These are phyloP conservation scores for Cryptoprocta ferox DNA, from an alignment of 2,797 vertebrate genomes.

Conservation along the genomic window DNA sequence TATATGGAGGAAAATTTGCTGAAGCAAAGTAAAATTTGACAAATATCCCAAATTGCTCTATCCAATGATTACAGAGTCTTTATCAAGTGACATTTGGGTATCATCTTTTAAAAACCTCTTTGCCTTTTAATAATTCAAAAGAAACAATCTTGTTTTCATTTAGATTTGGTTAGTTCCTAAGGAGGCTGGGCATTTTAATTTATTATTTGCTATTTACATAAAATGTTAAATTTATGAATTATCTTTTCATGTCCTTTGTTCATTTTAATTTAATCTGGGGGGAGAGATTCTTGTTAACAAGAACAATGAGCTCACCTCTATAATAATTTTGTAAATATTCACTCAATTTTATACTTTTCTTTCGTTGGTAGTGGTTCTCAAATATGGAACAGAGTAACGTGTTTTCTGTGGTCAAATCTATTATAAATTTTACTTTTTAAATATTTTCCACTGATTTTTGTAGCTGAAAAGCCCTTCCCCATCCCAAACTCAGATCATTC, in stretches of 20 bases:
- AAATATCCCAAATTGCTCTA: not conserved
- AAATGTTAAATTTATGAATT: not conserved
- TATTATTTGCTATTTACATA: constrained; percentile 5
- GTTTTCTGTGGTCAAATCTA: not conserved
- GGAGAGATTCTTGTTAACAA: not conserved
- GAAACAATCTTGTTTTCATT: not conserved
- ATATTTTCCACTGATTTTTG: not conserved
- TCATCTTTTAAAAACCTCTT: not conserved
- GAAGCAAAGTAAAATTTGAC: not conserved
- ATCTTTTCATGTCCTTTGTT: not conserved
- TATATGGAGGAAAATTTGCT: not conserved
- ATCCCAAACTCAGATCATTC: not conserved
- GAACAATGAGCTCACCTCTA: not conserved
- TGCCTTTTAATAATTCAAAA: not conserved
- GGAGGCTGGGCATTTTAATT: not conserved
- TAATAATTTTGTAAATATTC: not conserved
- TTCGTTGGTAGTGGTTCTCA: not conserved
- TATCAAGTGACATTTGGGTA: not conserved
- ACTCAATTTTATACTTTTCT: not conserved
- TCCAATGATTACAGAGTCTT: not conserved
- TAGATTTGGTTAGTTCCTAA: not conserved
- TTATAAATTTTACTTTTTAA: not conserved
- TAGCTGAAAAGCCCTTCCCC: not conserved
- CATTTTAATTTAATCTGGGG: constrained; percentile 27
- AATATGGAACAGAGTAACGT: not conserved